phyloP scores from a whole-genome alignment of 2,113 vertebrate genomes.

The Calyptommatus sinebrachiatus region DNA sequence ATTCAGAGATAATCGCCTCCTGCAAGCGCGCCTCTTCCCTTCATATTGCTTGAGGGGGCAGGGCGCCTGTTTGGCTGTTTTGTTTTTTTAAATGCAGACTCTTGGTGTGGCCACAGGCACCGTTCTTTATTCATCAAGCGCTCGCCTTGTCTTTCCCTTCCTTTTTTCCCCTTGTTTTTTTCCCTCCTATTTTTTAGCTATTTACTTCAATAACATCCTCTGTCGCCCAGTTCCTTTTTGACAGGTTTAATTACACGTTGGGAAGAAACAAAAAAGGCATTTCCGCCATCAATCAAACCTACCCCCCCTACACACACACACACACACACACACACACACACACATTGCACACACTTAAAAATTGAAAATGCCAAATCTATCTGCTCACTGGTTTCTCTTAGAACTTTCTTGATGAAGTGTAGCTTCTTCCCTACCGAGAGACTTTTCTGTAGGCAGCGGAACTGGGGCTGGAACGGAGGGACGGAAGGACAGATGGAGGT shows the following conservation, averaged over 20 bases:
- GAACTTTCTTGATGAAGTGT: no score
- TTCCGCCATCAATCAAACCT: neutral
- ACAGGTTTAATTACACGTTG: slow-evolving; percentile 33
- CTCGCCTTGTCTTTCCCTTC: neutral
- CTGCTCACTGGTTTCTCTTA: neutral
- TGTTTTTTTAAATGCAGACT: neutral
- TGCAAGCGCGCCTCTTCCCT: neutral
- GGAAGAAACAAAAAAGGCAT: slow-evolving; percentile 10
- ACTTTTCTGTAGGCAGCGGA: neutral
- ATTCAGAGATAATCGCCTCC: neutral
- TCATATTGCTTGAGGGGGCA: neutral
- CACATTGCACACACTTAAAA: neutral
- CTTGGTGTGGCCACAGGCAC: no score
- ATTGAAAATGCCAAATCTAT: neutral
- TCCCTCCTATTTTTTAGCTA: neutral
- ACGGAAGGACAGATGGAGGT: no score
- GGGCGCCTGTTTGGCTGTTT: neutral
- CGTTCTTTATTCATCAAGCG: slow-evolving; percentile 8
- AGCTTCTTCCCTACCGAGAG: neutral
- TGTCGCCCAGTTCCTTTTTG: slow-evolving; percentile 15
- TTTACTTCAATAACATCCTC: slow-evolving; percentile 28
- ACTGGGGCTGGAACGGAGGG: no score
- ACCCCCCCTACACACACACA: neutral
- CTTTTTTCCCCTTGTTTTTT: no score
- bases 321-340: neutral